Conservation (phyloP, 2,888 invertebrate species). For the Latrodectus elegans region DNA sequence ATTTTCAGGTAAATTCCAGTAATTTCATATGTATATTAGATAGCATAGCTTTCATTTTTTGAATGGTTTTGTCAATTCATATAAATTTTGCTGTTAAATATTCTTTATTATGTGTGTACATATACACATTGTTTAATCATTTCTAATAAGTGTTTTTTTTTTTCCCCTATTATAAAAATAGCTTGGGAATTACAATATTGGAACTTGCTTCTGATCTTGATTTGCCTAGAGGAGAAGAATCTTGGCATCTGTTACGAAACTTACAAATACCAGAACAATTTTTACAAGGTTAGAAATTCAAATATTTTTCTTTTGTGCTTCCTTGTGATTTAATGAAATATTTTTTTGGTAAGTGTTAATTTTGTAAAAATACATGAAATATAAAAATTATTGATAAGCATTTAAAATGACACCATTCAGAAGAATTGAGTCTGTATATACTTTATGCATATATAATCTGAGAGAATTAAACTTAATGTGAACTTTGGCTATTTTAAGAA, state of each 20-base stretch:
- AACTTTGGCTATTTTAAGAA: too few species aligned
- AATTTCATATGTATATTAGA: background rate
- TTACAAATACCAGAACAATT: constrained; percentile 69
- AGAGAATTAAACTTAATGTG: too few species aligned
- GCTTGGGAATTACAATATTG: constrained; percentile 83
- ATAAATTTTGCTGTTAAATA: background rate
- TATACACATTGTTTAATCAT: background rate
- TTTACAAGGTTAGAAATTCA: constrained; percentile 48
- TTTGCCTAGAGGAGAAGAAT: constrained; percentile 81
- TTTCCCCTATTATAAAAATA: constrained; percentile 66
- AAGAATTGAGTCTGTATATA: too few species aligned
- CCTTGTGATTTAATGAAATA: background rate
- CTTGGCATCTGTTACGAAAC: constrained; percentile 81
- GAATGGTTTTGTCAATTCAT: background rate
- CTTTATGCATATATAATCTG: too few species aligned
- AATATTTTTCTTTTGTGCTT: background rate
- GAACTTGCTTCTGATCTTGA: constrained; percentile 83
- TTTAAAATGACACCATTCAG: too few species aligned
- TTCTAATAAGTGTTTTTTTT: background rate
- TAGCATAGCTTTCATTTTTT: background rate
- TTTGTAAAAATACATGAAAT: too few species aligned
- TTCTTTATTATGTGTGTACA: background rate
- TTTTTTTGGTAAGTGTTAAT: background rate
- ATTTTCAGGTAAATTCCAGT: constrained; percentile 78
- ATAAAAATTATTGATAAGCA: too few species aligned